Conservation (phyloP, 2,888 invertebrate species). For the Dysmachus trigonus region DNA sequence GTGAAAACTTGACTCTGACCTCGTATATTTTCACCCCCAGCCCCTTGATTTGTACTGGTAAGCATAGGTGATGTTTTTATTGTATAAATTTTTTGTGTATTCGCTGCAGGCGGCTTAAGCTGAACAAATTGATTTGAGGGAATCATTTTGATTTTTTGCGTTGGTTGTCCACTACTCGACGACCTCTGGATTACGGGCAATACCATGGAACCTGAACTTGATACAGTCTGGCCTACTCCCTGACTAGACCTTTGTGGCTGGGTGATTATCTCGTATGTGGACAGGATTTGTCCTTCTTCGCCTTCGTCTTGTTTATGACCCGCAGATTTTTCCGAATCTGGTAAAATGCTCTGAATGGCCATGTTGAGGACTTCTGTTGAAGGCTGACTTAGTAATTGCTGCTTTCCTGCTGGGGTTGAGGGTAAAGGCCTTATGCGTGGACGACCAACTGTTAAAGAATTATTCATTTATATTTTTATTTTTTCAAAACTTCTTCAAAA, state of each 20-base stretch:
- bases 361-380: slow-evolving; percentile 60
- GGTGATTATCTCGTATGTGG: slow-evolving; percentile 56
- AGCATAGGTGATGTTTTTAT: slow-evolving; percentile 55
- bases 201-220: slow-evolving; percentile 6
- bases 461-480: not conserved
- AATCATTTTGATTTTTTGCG: slow-evolving; percentile 62
- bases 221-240: not conserved
- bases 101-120: slow-evolving; percentile 56
- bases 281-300: slow-evolving; percentile 52
- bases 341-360: slow-evolving; percentile 63
- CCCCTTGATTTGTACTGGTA: slow-evolving; percentile 32
- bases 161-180: slow-evolving; percentile 52
- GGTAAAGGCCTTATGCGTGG: slow-evolving; percentile 63
- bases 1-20: slow-evolving; percentile 47
- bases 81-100: slow-evolving; percentile 61
- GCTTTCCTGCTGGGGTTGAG: slow-evolving; percentile 47
- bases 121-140: slow-evolving; percentile 63
- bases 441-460: slow-evolving; percentile 64
- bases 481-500: too few relatives aligned
- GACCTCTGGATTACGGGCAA: slow-evolving; percentile 44
- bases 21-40: slow-evolving; percentile 25
- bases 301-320: slow-evolving; percentile 49
- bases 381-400: slow-evolving; percentile 43
- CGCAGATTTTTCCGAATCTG: slow-evolving; percentile 53
- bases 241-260: slow-evolving; percentile 47